Evolutionary conservation across 2,113 vertebrate genomes (phyloP).

Genomic region (Vidua macroura): DNA sequence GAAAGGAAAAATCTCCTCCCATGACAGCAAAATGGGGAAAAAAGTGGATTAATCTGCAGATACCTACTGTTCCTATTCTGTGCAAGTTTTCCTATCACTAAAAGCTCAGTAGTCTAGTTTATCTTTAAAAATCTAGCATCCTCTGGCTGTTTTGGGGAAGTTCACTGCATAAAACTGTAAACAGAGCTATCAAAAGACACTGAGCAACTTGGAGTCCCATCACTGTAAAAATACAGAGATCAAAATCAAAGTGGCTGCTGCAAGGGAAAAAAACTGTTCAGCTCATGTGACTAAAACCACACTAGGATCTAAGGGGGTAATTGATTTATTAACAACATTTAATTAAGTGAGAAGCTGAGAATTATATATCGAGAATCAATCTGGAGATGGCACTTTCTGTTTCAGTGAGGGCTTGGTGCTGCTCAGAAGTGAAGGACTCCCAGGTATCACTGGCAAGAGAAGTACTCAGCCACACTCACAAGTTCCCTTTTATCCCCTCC

Average conservation of each 20-base stretch:
- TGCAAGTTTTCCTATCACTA: neutral
- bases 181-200: neutral
- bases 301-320: neutral
- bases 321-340: neutral
- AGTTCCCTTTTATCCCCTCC: neutral
- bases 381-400: neutral
- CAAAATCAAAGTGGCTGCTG: neutral
- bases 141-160: neutral
- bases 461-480: rapidly evolving
- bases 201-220: neutral
- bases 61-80: neutral
- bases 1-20: neutral
- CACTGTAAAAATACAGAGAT: neutral
- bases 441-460: neutral
- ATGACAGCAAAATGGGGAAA: neutral
- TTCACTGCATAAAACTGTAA: neutral
- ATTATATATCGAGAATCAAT: neutral
- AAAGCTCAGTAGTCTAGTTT: neutral
- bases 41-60: neutral
- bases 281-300: neutral
- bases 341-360: neutral
- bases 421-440: neutral
- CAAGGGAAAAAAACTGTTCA: neutral
- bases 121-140: neutral
- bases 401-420: neutral